These are phyloP conservation scores for Delia radicum DNA, from an alignment of 1,140 invertebrate genomes.

Conservation along the genomic window DNA sequence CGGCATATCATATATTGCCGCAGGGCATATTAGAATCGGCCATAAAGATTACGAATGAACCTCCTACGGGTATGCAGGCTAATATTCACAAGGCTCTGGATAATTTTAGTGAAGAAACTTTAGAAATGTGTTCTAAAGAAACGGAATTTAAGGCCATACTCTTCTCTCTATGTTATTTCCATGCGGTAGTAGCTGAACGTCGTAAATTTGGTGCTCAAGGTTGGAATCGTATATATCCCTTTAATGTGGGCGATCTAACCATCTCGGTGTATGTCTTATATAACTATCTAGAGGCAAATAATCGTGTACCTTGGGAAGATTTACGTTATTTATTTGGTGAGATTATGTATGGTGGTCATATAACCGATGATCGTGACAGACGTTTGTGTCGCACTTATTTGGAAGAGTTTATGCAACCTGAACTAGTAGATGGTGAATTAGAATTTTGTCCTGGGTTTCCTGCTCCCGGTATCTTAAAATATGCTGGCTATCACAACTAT, in stretches of 20 bases:
- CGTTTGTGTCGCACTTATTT: constrained; percentile 85
- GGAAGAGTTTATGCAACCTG: constrained; percentile 82
- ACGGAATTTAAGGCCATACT: constrained; percentile 91
- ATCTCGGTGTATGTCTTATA: constrained; percentile 89
- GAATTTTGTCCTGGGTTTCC: constrained; percentile 79
- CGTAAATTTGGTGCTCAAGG: constrained; percentile 93
- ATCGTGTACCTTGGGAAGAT: constrained; percentile 88
- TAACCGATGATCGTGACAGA: constrained; percentile 94
- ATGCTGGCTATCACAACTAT: constrained; percentile 83
- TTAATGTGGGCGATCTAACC: constrained; percentile 84
- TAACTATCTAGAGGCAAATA: constrained; percentile 91
- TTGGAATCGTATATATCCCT: constrained; percentile 84
- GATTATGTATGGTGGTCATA: constrained; percentile 97
- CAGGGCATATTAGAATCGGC: constrained; percentile 89
- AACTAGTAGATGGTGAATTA: constrained; percentile 84
- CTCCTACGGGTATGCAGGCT: constrained; percentile 90
- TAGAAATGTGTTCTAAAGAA: constrained; percentile 92
- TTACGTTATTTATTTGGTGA: constrained; percentile 91
- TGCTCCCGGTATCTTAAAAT: constrained; percentile 84
- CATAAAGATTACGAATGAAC: constrained; percentile 96
- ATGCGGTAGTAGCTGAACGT: constrained; percentile 89
- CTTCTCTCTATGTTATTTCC: constrained; percentile 93
- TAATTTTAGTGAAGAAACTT: constrained; percentile 90
- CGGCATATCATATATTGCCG: constrained; percentile 62
- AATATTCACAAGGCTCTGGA: constrained; percentile 92